Base-by-base conservation (phyloP, 2,113 vertebrate genomes). In the Bungarus multicinctus region DNA sequence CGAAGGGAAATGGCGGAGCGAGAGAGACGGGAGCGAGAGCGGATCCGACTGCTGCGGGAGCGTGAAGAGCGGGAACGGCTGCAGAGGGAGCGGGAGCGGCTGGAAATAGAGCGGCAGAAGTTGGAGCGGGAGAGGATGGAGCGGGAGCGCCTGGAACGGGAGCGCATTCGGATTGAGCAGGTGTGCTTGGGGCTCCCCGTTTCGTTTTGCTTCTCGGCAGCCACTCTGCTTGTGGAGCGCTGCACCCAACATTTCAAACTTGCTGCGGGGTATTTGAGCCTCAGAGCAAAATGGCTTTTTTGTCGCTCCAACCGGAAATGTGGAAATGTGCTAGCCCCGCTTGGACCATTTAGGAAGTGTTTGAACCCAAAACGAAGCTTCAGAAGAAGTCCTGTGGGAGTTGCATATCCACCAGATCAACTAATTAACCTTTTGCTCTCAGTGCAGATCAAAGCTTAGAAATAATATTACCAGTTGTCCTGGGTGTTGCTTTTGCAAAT, bases 161-260 rank as follows among this genome's bases (percentile, higher is more conserved):
- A 99, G 93, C 98, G 99, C 64, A 98, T 99, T 92, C 99, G 99
- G 25, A 99, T 99, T 54, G 99, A 99, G 92, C 99, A 99, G 99
- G 99, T 99, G 94, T 0, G 58, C 5, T 23, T 23, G 30, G 34
- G 6, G 50, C 30, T 18, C 50, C 27, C 47, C 14, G 0, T 53
- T 53, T 50, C 5, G 0, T 47, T 50, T 45, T 2, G 8, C 4
- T 87, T 50, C 85, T 12, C 25, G 14, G 9, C 4, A 3, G 7
- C 11, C 9, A 6, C 2, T 81, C 69, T 22, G 7, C 8, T 39
- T 39, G 34, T 1, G 2, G 69, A 81, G 34, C 6, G 14, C 34
- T 8, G 34, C 3, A 2, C 34, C 7, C n/a, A 74, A 18, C 69
- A 74, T 7, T 74, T 39, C 69, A 74, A 39, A 18, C 14, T 34